A percentile compares a stretch with the other conserved stretches of the same genome.
phyloP scores from a whole-genome alignment of 2,888 invertebrate genomes.

The Helicoverpa assulta region DNA sequence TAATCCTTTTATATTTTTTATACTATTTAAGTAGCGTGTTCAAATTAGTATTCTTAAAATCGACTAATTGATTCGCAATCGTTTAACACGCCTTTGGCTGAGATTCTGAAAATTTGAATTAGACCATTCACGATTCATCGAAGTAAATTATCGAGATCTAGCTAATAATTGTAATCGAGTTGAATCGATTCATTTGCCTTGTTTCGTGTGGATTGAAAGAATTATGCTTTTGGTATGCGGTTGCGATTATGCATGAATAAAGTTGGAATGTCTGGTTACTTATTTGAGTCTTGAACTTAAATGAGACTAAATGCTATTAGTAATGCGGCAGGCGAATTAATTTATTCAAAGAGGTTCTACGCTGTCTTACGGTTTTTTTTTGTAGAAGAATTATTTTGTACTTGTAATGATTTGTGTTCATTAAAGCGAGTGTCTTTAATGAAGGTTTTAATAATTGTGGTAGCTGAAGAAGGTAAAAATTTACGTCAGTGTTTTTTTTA shows the following conservation, averaged over 20 bases:
- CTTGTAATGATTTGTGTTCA: neutral
- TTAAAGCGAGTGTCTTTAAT: neutral
- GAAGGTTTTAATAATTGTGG: neutral
- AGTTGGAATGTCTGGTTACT: conserved; percentile 2
- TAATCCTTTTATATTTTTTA: neutral
- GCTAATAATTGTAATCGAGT: conserved; percentile 17
- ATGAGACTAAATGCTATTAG: conserved; percentile 29
- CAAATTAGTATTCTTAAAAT: neutral
- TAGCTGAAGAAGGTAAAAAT: neutral
- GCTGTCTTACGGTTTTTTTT: neutral
- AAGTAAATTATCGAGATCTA: conserved; percentile 13
- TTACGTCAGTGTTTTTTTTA: neutral
- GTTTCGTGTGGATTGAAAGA: conserved; percentile 13
- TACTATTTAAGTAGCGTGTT: neutral
- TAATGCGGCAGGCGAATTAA: conserved; percentile 27
- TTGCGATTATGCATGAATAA: neutral
- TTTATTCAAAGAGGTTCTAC: neutral
- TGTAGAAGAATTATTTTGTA: neutral
- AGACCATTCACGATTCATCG: conserved; percentile 7
- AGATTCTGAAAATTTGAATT: conserved; percentile 15
- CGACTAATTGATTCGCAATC: conserved; percentile 23
- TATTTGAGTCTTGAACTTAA: conserved; percentile 6
- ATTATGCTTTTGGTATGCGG: conserved; percentile 2
- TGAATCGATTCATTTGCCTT: conserved; percentile 16
- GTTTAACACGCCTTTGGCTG: conserved; percentile 4